These are phyloP conservation scores for Napeogenes inachia DNA, from an alignment of 2,888 invertebrate species.

Conservation along the genomic window DNA sequence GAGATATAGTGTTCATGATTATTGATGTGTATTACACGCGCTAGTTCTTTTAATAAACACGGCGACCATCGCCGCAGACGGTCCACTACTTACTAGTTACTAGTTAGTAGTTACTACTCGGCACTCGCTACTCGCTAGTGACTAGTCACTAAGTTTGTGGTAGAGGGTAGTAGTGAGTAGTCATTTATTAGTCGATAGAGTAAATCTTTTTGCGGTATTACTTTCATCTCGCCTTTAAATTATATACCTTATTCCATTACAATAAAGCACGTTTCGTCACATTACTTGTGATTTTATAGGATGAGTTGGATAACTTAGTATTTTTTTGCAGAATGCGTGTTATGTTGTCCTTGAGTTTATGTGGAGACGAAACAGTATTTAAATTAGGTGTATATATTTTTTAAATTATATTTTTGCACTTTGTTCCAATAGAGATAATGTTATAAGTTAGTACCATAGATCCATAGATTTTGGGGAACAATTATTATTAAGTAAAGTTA, in stretches of 20 bases:
- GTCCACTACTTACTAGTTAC: constrained; percentile 18
- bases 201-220: constrained; percentile 13
- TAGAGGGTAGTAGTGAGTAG: background rate
- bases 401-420: too few species aligned
- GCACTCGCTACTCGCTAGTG: constrained; percentile 7
- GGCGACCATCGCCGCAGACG: constrained; percentile 19
- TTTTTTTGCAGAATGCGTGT: constrained; percentile 12
- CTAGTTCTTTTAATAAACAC: constrained; percentile 19
- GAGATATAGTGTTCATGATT: constrained; percentile 61
- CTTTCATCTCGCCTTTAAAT: constrained; percentile 3
- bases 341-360: constrained; percentile 17
- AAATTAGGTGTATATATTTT: too few species aligned
- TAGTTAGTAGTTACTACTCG: constrained; percentile 21
- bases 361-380: constrained; percentile 9
- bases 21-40: constrained; percentile 10
- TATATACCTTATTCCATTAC: constrained; percentile 3
- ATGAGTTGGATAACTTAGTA: constrained; percentile 1
- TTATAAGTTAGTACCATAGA: too few species aligned
- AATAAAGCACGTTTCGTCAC: constrained; percentile 6
- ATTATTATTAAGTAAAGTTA: too few species aligned
- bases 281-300: background rate
- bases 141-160: constrained; percentile 14
- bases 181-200: constrained; percentile 16
- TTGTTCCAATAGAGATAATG: too few species aligned
- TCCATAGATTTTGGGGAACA: too few species aligned